Percentiles rank a stretch among this genome's conserved stretches.
Conservation (phyloP, 2,113 vertebrate species). For the Benthochromis sp. region DNA sequence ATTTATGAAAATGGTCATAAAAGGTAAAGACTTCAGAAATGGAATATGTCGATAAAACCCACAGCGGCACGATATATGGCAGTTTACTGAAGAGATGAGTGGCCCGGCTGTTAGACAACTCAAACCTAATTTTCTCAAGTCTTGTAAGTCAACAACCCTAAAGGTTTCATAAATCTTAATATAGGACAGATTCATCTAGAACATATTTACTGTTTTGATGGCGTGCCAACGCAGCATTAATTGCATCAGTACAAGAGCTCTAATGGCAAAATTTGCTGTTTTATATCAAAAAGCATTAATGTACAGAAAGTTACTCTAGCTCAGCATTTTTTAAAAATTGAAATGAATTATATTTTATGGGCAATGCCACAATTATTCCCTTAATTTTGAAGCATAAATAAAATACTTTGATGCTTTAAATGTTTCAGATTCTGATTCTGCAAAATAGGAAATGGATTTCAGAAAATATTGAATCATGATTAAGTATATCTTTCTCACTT, state of each 20-base stretch:
- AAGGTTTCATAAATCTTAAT: constrained; percentile 56
- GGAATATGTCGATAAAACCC: constrained; percentile 73
- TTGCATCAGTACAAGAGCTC: not conserved
- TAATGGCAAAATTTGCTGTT: not conserved
- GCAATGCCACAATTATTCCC: not conserved
- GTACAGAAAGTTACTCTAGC: not conserved
- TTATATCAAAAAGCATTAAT: not conserved
- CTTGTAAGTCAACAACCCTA: constrained; percentile 64
- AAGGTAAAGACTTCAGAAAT: constrained; percentile 70
- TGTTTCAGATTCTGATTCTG: not conserved
- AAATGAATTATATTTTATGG: not conserved
- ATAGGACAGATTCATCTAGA: constrained; percentile 50
- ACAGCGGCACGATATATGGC: constrained; percentile 57
- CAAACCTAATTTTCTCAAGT: constrained; percentile 66
- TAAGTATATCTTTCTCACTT: not conserved
- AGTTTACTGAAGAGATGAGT: constrained; percentile 69
- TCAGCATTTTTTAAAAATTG: not conserved
- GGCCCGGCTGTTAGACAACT: constrained; percentile 65
- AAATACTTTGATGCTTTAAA: not conserved
- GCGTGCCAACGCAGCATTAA: not conserved
- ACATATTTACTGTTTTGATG: constrained; percentile 28
- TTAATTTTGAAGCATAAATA: not conserved
- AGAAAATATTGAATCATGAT: not conserved
- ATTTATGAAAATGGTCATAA: constrained; percentile 70
- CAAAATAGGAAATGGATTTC: not conserved